These are phyloP conservation scores for Peromyscus maniculatus DNA, from an alignment of 2,113 vertebrate genomes.

Conservation along the genomic window DNA sequence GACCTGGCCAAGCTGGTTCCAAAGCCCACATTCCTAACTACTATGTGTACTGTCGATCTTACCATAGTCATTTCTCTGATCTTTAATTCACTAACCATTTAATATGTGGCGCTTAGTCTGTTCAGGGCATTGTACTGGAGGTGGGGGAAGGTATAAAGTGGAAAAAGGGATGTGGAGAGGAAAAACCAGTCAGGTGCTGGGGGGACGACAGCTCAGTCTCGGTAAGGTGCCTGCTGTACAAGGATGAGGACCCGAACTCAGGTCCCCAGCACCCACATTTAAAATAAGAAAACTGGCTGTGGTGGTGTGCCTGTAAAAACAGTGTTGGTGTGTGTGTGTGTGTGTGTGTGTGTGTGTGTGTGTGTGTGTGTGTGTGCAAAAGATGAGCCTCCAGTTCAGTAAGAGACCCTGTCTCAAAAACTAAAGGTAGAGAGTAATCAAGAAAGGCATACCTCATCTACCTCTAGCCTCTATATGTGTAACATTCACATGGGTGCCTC, in stretches of 20 bases:
- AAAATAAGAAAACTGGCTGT: background rate
- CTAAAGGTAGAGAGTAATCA: background rate
- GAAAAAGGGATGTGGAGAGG: background rate
- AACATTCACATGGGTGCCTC: background rate
- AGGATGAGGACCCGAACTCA: background rate
- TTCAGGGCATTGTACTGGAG: background rate
- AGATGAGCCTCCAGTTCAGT: background rate
- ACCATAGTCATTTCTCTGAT: constrained; percentile 4
- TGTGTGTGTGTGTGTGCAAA: background rate
- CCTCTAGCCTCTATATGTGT: background rate
- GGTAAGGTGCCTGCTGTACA: background rate
- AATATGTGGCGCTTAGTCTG: background rate
- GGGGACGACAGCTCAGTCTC: background rate
- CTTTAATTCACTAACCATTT: constrained; percentile 16
- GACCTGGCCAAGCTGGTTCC: background rate
- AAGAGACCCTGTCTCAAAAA: background rate
- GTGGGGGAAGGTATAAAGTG: too few species aligned
- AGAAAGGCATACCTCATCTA: background rate
- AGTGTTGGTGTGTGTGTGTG: background rate
- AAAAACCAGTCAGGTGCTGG: background rate
- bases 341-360: background rate
- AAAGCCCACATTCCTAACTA: constrained; percentile 1
- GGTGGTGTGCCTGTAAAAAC: background rate
- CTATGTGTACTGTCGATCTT: background rate
- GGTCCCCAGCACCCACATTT: background rate